Evolutionary conservation across 2,113 vertebrate species (phyloP).

Genomic region (Galemys pyrenaicus): DNA sequence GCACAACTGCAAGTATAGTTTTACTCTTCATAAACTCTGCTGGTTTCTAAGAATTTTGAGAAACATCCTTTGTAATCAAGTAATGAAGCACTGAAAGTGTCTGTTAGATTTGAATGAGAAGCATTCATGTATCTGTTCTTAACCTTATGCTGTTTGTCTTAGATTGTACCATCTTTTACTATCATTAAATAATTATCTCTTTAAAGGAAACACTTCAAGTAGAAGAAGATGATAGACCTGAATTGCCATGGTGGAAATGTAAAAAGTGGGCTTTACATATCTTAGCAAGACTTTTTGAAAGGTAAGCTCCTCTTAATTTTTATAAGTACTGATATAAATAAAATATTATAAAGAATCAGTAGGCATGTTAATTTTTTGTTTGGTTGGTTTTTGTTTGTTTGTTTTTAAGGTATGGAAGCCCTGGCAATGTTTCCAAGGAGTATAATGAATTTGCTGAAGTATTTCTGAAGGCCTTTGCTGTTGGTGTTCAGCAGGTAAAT

Average conservation of each 20-base stretch:
- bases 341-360: constrained; percentile 39
- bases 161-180: neutral
- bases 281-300: constrained; percentile 97
- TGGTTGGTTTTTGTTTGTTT: too few species aligned
- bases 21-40: too few species aligned
- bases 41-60: neutral
- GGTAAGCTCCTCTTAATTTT: constrained; percentile 83
- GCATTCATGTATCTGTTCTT: neutral
- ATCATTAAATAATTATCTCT: constrained; percentile 57
- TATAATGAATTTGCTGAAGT: constrained; percentile 98
- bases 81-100: neutral
- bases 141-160: neutral
- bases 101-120: neutral
- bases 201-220: constrained; percentile 96
- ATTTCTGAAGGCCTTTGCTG: constrained; percentile 98
- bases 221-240: constrained; percentile 97
- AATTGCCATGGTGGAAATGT: constrained; percentile 99
- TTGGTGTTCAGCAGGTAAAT: constrained; percentile 94
- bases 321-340: neutral
- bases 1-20: too few species aligned
- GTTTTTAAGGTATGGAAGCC: constrained; percentile 94
- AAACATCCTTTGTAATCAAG: neutral
- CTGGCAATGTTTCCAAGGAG: constrained; percentile 99
- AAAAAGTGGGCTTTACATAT: constrained; percentile 99
- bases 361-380: constrained; percentile 68